phyloP scores from a whole-genome alignment of 2,888 invertebrate species.

The Alloscopus bannaensis region DNA sequence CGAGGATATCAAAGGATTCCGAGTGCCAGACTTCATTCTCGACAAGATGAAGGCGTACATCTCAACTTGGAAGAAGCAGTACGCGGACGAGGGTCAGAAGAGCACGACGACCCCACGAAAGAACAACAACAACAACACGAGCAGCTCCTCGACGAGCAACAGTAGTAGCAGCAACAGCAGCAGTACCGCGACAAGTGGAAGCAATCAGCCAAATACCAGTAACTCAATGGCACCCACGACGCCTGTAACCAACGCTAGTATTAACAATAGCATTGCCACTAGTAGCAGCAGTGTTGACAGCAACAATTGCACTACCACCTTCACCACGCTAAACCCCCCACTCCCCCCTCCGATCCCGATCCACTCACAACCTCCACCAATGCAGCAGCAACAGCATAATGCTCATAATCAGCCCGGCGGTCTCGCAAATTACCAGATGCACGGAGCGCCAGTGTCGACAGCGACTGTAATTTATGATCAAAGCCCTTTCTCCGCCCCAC shows the following conservation, averaged over 20 bases:
- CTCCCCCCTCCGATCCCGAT: constrained; percentile 62
- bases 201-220: constrained; percentile 39
- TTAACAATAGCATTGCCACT: constrained; percentile 61
- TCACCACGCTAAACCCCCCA: constrained; percentile 69
- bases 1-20: constrained; percentile 85
- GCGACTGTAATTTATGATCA: constrained; percentile 69
- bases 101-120: constrained; percentile 51
- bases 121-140: constrained; percentile 39
- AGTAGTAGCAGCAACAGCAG: constrained; percentile 49
- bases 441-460: constrained; percentile 67
- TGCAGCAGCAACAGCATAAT: constrained; percentile 62
- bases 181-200: constrained; percentile 40
- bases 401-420: constrained; percentile 70
- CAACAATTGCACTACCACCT: constrained; percentile 47
- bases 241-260: constrained; percentile 54
- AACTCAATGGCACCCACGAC: constrained; percentile 42
- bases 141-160: constrained; percentile 8
- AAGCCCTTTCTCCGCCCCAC: constrained; percentile 66
- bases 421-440: constrained; percentile 70
- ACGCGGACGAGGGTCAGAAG: constrained; percentile 72
- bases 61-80: constrained; percentile 74
- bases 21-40: constrained; percentile 84
- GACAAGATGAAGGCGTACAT: constrained; percentile 85
- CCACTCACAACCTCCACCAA: constrained; percentile 49
- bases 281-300: constrained; percentile 63